Percentiles rank a stretch among this genome's conserved stretches.
These are phyloP conservation scores for Eristalis intricaria DNA, from an alignment of 2,888 invertebrate species.

Conservation along the genomic window DNA sequence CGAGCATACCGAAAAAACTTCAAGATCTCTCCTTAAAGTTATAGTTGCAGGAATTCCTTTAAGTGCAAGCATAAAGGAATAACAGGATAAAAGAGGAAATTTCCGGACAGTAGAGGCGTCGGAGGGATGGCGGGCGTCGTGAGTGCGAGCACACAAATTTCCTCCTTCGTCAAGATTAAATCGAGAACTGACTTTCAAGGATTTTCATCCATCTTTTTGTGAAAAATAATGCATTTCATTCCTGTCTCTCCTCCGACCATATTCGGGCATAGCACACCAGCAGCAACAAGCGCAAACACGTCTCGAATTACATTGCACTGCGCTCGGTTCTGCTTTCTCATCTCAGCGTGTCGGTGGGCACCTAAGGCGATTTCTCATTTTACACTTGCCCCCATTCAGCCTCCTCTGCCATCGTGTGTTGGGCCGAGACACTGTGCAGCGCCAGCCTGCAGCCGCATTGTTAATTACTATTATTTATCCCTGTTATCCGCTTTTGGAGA, in stretches of 20 bases:
- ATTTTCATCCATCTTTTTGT: conserved; percentile 31
- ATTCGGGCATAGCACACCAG: not conserved
- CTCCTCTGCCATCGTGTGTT: not conserved
- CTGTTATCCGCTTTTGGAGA: conserved; percentile 40
- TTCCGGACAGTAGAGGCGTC: not conserved
- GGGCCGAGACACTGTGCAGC: not conserved
- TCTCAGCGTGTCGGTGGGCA: not conserved
- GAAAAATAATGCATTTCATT: conserved; percentile 25
- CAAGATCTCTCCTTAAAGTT: not conserved
- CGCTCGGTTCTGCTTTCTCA: not conserved
- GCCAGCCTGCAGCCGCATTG: conserved; percentile 54
- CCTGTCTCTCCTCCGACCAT: not conserved
- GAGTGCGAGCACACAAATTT: not conserved
- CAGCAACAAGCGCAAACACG: conserved; percentile 46
- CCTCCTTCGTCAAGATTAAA: not conserved
- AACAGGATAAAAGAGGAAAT: conserved; percentile 11
- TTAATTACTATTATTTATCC: conserved; percentile 67
- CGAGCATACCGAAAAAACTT: not conserved
- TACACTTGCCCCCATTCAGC: not conserved
- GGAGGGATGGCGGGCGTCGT: no score
- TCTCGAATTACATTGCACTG: conserved; percentile 19
- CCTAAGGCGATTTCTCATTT: conserved; percentile 50
- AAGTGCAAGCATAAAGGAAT: conserved; percentile 11
- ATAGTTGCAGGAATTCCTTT: conserved; percentile 10
- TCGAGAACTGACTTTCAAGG: conserved; percentile 13